These are phyloP conservation scores for Eulemur macaco DNA, from an alignment of 2,113 vertebrate species.

Conservation along the genomic window DNA sequence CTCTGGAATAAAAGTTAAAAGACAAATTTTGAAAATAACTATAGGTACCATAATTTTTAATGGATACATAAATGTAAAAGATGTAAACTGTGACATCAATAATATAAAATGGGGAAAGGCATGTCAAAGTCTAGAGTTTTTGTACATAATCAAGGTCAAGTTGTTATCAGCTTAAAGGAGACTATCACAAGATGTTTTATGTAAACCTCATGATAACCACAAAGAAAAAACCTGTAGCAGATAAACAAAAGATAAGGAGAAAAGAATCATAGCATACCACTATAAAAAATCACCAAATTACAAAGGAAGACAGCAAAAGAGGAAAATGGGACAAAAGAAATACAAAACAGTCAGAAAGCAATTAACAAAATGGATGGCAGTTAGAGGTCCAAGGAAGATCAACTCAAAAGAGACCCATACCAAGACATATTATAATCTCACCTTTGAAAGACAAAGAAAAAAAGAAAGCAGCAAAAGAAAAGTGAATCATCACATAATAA, in stretches of 20 bases:
- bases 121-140: too few relatives aligned
- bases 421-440: not conserved
- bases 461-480: not conserved
- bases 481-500: not conserved
- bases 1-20: too few relatives aligned
- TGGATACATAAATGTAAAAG: too few relatives aligned
- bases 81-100: too few relatives aligned
- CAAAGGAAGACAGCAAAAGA: not conserved
- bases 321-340: not conserved
- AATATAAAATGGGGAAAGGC: too few relatives aligned
- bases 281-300: not conserved
- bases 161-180: too few relatives aligned
- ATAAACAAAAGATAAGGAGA: not conserved
- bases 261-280: not conserved
- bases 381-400: not conserved
- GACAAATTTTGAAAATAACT: too few relatives aligned
- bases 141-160: too few relatives aligned
- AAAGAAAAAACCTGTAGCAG: not conserved
- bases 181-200: not conserved
- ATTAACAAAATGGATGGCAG: not conserved
- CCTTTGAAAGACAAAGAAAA: not conserved
- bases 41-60: too few relatives aligned
- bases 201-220: not conserved
- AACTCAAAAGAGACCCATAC: not conserved
- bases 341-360: not conserved